phyloP scores from a whole-genome alignment of 1,140 invertebrate genomes.

The Galendromus occidentalis region DNA sequence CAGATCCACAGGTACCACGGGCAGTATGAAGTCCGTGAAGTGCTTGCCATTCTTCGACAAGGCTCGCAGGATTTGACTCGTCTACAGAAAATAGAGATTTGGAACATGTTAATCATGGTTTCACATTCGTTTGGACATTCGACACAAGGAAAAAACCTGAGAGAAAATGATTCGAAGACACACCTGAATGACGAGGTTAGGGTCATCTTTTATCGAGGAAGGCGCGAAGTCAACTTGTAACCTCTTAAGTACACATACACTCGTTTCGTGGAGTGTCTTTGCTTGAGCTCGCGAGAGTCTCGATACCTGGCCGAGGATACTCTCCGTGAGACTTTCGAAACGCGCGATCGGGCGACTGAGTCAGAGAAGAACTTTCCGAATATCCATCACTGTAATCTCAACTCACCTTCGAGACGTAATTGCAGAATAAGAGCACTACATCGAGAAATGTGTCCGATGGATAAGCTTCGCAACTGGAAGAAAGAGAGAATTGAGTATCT shows the following conservation, averaged over 20 bases:
- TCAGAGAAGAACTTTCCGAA: not conserved
- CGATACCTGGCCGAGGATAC: not conserved
- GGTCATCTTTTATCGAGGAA: not conserved
- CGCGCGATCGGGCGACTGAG: not conserved
- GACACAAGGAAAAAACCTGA: not conserved
- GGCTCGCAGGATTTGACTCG: not conserved
- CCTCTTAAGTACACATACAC: not conserved
- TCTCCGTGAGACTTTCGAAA: not conserved
- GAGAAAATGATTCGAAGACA: not conserved
- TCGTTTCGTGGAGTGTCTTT: not conserved
- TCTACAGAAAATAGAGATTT: not conserved
- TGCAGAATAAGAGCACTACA: not conserved
- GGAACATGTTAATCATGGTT: not conserved
- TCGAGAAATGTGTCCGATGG: conserved; percentile 3
- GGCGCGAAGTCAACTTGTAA: not conserved
- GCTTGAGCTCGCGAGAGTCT: not conserved
- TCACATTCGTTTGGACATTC: not conserved
- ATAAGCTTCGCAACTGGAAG: not conserved
- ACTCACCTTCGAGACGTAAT: not conserved
- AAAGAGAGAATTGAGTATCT: too few species aligned
- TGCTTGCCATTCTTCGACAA: not conserved
- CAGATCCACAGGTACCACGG: not conserved
- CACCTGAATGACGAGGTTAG: not conserved
- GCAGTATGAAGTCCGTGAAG: not conserved
- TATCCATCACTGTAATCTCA: not conserved